Percentiles rank a stretch among this genome's conserved stretches.
Conservation (phyloP, 2,888 invertebrate species). For the Caenorhabditis afra region DNA sequence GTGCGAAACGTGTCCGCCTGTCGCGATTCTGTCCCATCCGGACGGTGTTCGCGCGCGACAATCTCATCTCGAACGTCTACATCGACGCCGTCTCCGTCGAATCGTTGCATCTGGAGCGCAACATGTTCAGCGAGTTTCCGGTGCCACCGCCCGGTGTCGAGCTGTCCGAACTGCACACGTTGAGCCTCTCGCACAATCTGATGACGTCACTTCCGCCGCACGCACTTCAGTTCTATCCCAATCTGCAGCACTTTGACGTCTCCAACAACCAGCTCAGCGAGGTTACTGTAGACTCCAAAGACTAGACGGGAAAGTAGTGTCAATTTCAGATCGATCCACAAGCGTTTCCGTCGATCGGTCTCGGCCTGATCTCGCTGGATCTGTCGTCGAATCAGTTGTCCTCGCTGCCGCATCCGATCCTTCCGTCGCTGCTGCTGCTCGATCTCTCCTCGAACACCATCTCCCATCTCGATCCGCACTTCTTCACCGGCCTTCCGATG, state of each 20-base stretch:
- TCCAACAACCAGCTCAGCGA: slow-evolving; percentile 70
- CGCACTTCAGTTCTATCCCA: slow-evolving; percentile 67
- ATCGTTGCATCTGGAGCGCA: slow-evolving; percentile 63
- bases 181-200: slow-evolving; percentile 71
- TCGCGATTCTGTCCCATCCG: slow-evolving; percentile 65
- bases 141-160: slow-evolving; percentile 61
- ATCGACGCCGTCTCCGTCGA: slow-evolving; percentile 61
- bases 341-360: slow-evolving; percentile 69
- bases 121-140: slow-evolving; percentile 69
- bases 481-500: slow-evolving; percentile 71
- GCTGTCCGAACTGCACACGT: slow-evolving; percentile 69
- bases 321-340: slow-evolving; percentile 58
- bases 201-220: slow-evolving; percentile 68
- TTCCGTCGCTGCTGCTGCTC: slow-evolving; percentile 74
- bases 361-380: slow-evolving; percentile 68
- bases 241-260: slow-evolving; percentile 73
- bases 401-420: slow-evolving; percentile 70
- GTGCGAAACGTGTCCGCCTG: slow-evolving; percentile 60
- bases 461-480: slow-evolving; percentile 63
- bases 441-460: slow-evolving; percentile 73
- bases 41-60: slow-evolving; percentile 67
- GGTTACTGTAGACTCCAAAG: slow-evolving; percentile 5
- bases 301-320: background rate
- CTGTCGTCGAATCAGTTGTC: slow-evolving; percentile 64
- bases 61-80: slow-evolving; percentile 59